Evolutionary conservation across 2,113 vertebrate genomes (phyloP).

Genomic region (Hippocampus abdominalis): DNA sequence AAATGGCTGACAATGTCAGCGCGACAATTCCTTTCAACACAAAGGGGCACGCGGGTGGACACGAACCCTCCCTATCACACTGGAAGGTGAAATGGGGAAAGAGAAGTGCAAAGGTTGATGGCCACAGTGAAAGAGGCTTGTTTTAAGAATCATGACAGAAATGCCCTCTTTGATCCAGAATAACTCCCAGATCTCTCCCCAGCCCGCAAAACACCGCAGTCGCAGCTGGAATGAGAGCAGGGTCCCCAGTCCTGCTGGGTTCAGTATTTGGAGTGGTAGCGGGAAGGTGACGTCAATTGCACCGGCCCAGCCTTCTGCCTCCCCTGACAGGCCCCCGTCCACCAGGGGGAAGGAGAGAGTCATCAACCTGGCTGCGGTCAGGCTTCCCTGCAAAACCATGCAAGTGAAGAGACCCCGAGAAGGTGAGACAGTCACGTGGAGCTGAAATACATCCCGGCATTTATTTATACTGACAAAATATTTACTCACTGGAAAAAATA

Average conservation of each 20-base stretch:
- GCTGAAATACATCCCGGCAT: background rate
- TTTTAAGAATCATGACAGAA: background rate
- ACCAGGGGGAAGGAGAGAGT: slow-evolving; percentile 77
- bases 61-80: too few relatives aligned
- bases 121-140: background rate
- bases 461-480: background rate
- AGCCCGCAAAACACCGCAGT: slow-evolving; percentile 73
- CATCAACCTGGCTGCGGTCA: slow-evolving; percentile 66
- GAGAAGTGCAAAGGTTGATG: too few relatives aligned
- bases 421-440: slow-evolving; percentile 61
- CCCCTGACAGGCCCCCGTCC: slow-evolving; percentile 57
- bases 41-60: too few relatives aligned
- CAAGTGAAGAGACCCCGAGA: slow-evolving; percentile 78
- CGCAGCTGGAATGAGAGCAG: slow-evolving; percentile 70
- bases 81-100: too few relatives aligned
- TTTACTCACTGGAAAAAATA: background rate
- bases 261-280: slow-evolving; percentile 51
- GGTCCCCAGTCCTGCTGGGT: background rate
- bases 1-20: background rate
- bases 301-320: background rate
- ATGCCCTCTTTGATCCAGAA: background rate
- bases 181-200: slow-evolving; percentile 12
- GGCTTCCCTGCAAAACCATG: slow-evolving; percentile 70
- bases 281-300: background rate
- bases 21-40: background rate